Evolutionary conservation across 2,113 vertebrate genomes (phyloP), one percentile per base, ranked within the genome.

Genomic region (Sebastes fasciatus): DNA sequence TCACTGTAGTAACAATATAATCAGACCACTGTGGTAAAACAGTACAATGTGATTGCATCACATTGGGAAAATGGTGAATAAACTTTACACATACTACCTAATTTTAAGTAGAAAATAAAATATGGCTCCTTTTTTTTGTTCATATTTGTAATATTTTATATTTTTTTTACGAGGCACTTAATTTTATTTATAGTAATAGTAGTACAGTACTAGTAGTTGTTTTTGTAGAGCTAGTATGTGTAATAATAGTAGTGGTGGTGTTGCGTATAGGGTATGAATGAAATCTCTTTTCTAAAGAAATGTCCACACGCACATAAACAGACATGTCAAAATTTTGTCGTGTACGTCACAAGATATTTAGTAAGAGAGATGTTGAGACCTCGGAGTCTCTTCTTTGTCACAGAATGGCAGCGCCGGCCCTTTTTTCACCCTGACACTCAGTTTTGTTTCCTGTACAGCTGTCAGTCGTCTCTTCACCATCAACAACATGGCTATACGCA

Each of bases 401-500:
- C 73, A 23, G 62, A 60, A 77, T 62, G 54, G 67, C 77, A 83
- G n/a, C 81, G 61, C 72, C 81, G 21, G 34, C 81, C 84, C 66
- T 80, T 48, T 89, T 77, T 46, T 85, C 34, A 49, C 21, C 79
- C 58, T 81, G 66, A 82, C 86, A 45, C 54, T 23, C 57, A 43
- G 64, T 21, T 9, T 8, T 64, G 80, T 58, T 93, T 90, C 89
- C 89, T 92, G 90, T 88, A 48, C 78, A 45, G 71, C 34, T 9
- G 14, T 74, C 90, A 94, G 82, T 90, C 67, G 49, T 34, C 83
- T 85, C 16, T 74, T 54, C 63, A 83, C 51, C 75, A 61, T 52
- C 55, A 66, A 58, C 82, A 91, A 66, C 89, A 96, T 95, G 95
- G 88, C 88, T 43, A 75, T 92, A 68, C 58, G 85, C 70, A 93